Evolutionary conservation across 2,113 vertebrate genomes (phyloP), one percentile per base, ranked within the genome.

Genomic region (Scomber japonicus): DNA sequence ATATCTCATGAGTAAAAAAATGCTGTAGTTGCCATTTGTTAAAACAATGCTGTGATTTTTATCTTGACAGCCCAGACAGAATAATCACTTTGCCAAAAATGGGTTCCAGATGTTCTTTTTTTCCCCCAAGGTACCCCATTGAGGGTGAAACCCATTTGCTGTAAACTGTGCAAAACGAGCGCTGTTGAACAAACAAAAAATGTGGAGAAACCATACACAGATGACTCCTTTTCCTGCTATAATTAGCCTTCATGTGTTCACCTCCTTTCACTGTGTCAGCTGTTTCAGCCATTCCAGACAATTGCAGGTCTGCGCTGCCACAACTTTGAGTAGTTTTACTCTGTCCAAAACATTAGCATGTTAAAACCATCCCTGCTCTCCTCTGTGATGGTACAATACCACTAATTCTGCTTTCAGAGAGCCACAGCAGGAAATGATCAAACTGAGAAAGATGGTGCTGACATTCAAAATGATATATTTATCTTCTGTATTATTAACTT

Each of bases 81-180:
- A 64, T 81, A 93, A 92, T 88, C 68, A 85, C 85, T 83, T 56
- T 35, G 65, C 68, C 72, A 83, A 87, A 81, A 92, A 92, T 87
- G 57, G 75, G 2, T 92, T 93, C 92, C 92, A 94, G 89, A 94
- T 94, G 94, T 88, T 85, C 24, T 12, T 44, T 79, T 82, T 78
- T 49, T 55, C 53, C 61, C 21, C 65, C 69, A 60, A 49, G 71
- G 74, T 77, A 68, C 86, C 87, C 75, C 80, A 70, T 44, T 64
- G 80, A 82, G 79, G 71, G 67, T 40, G 74, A 86, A 83, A 49
- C 24, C 64, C 82, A 76, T 87, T 89, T 81, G 79, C 78, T 87
- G 72, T 74, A 81, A 90, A 87, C 81, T 55, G 68, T 54, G 82
- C 73, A 84, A 84, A 91, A 61, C 21, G 9, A 78, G 62, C 61